These are phyloP conservation scores for Trichonephila clavata DNA, from an alignment of 1,140 invertebrate species.

Conservation along the genomic window DNA sequence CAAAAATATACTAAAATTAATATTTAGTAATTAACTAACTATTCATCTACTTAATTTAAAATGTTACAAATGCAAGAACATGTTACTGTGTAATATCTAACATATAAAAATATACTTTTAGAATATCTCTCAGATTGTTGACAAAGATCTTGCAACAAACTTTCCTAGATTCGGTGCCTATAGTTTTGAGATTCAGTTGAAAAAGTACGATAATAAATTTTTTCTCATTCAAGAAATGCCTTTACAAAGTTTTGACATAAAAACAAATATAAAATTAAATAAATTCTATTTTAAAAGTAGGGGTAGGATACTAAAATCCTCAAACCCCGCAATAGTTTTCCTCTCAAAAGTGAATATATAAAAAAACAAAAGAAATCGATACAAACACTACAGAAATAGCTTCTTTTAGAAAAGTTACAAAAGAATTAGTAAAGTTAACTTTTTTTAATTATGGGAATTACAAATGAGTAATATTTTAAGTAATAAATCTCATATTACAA, in stretches of 20 bases:
- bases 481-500: not conserved
- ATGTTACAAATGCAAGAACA: not conserved
- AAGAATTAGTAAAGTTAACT: not conserved
- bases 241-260: no score
- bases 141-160: not conserved
- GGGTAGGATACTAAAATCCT: not conserved
- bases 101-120: conserved; percentile 9
- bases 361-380: not conserved
- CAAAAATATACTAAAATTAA: conserved; percentile 20
- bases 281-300: conserved; percentile 35
- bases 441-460: not conserved
- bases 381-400: conserved; percentile 22
- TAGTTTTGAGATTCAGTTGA: not conserved
- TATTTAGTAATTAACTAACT: not conserved
- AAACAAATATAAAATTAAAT: not conserved
- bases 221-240: not conserved
- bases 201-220: not conserved
- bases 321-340: not conserved
- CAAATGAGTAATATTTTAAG: not conserved
- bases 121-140: not conserved
- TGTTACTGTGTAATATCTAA: not conserved
- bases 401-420: conserved; percentile 20
- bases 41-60: not conserved
- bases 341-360: conserved; percentile 5
- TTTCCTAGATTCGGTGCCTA: not conserved